phyloP scores from a whole-genome alignment of 2,113 vertebrate species.

The Pavo muticus region DNA sequence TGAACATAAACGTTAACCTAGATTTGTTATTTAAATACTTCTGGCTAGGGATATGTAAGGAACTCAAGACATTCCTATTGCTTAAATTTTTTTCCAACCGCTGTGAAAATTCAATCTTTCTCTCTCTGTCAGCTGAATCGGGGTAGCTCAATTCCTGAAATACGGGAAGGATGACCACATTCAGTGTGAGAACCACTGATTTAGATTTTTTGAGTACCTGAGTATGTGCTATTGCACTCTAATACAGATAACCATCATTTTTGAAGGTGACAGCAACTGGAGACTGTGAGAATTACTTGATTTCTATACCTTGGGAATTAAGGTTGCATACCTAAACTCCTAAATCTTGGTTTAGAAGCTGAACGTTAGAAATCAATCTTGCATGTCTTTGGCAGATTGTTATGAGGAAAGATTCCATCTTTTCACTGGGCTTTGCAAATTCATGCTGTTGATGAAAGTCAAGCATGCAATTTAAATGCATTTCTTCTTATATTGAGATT shows the following conservation, averaged over 20 bases:
- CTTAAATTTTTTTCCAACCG: rapidly evolving
- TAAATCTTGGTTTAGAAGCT: background rate
- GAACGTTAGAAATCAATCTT: background rate
- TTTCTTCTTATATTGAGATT: background rate
- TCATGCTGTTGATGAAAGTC: background rate
- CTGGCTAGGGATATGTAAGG: background rate
- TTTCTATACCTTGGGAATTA: background rate
- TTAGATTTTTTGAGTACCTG: background rate
- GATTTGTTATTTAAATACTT: background rate
- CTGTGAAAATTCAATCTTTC: background rate
- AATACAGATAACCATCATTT: background rate
- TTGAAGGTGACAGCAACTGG: background rate
- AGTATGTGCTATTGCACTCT: background rate
- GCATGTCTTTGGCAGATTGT: background rate
- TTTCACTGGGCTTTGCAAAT: background rate
- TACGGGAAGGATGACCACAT: background rate
- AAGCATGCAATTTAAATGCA: background rate
- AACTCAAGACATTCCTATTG: background rate
- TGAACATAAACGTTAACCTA: background rate
- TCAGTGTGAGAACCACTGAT: background rate
- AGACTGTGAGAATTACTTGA: background rate
- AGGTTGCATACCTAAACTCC: background rate
- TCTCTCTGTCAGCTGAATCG: background rate
- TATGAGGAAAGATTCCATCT: background rate
- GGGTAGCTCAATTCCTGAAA: background rate